Percentiles rank a stretch among this genome's conserved stretches.
phyloP scores from a whole-genome alignment of 2,888 invertebrate genomes.

The Aspidiotus rigidus region DNA sequence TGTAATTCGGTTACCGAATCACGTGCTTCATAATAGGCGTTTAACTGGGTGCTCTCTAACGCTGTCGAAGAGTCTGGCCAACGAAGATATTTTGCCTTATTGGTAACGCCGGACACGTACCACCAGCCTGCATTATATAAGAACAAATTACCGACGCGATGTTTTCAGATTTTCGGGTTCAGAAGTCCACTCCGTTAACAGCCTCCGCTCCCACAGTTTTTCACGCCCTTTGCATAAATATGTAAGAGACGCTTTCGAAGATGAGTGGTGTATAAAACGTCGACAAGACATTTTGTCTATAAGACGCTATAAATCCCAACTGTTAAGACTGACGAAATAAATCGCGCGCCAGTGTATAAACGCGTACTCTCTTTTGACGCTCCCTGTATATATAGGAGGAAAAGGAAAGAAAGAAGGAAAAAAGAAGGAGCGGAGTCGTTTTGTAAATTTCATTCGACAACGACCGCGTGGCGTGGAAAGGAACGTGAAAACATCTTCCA shows the following conservation, averaged over 20 bases:
- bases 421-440: slow-evolving; percentile 11
- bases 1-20: slow-evolving; percentile 31
- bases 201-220: neutral
- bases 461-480: slow-evolving; percentile 6
- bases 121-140: slow-evolving; percentile 27
- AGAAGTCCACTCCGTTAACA: slow-evolving; percentile 12
- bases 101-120: slow-evolving; percentile 30
- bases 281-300: slow-evolving; percentile 28
- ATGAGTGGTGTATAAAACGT: slow-evolving; percentile 19
- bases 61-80: slow-evolving; percentile 18
- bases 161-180: slow-evolving; percentile 16
- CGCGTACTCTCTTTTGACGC: neutral
- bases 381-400: too few relatives aligned
- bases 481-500: slow-evolving; percentile 13
- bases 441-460: slow-evolving; percentile 20
- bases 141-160: slow-evolving; percentile 24
- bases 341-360: slow-evolving; percentile 12
- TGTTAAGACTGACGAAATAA: slow-evolving; percentile 30
- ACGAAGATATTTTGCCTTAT: slow-evolving; percentile 21
- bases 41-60: slow-evolving; percentile 22
- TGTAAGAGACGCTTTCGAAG: slow-evolving; percentile 26
- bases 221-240: slow-evolving; percentile 31
- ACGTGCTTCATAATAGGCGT: slow-evolving; percentile 31
- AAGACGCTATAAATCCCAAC: slow-evolving; percentile 28
- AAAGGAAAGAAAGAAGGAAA: too few relatives aligned